Evolutionary conservation across 2,797 vertebrate species (phyloP).

Genomic region (Champsocephalus gunnari): DNA sequence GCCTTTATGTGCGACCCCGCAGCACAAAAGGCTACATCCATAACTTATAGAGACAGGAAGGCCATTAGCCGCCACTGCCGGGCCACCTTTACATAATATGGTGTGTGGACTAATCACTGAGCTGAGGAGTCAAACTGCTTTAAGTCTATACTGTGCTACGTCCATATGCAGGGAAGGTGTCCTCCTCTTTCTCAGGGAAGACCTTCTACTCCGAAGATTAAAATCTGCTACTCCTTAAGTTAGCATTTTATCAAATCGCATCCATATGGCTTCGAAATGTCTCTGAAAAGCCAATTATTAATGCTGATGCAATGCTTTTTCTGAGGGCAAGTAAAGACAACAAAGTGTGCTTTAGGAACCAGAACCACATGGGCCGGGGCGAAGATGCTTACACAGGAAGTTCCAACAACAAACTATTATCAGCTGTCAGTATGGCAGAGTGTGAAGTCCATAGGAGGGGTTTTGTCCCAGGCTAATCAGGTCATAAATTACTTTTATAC

Average conservation of each 20-base stretch:
- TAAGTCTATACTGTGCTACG: conserved; percentile 38
- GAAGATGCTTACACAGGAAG: conserved; percentile 65
- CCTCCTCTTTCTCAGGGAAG: conserved; percentile 39
- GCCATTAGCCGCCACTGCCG: conserved; percentile 80
- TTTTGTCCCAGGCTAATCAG: conserved; percentile 16
- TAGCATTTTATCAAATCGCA: conserved; percentile 63
- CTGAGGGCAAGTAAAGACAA: conserved; percentile 69
- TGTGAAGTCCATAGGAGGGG: conserved; percentile 61
- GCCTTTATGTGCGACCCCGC: conserved; percentile 87
- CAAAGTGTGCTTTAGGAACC: conserved; percentile 76
- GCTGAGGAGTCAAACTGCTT: conserved; percentile 71
- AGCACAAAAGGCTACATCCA: conserved; percentile 86
- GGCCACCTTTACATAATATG: conserved; percentile 87
- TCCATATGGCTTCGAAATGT: conserved; percentile 71
- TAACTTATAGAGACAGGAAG: conserved; percentile 85
- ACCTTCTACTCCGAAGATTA: conserved; percentile 34
- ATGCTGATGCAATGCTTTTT: conserved; percentile 75
- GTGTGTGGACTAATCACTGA: conserved; percentile 82
- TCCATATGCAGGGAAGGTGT: conserved; percentile 34
- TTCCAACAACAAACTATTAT: conserved; percentile 79
- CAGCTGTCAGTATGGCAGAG: conserved; percentile 73
- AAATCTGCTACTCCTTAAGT: conserved; percentile 42
- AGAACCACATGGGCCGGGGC: conserved; percentile 78
- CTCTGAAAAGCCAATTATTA: conserved; percentile 77
- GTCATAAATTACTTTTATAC: conserved; percentile 7